Evolutionary conservation across 2,113 vertebrate species (phyloP), one percentile per base, ranked within the genome.

Genomic region (Stictonetta naevosa): DNA sequence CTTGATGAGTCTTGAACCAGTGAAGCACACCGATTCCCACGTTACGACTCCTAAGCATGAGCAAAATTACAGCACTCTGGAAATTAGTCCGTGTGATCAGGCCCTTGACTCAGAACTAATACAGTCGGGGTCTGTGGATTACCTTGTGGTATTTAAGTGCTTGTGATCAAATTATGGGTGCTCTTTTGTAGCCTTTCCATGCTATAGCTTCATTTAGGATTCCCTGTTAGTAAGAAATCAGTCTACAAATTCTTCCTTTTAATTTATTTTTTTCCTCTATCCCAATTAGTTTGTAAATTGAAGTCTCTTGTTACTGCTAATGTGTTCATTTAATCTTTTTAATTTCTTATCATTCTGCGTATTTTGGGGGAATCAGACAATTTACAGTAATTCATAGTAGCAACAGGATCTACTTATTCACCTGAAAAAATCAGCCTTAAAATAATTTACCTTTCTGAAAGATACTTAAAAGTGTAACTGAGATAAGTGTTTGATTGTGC

Each of bases 41-140:
- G 0, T 42, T 62, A 10, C 60, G 14, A 40, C 40, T 76, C 21
- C 16, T 50, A 16, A 42, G 16, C 26, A 9, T 0, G 1, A 81
- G 26, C 66, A 55, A n/a, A 91, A 31, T 31, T 3, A 0, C 16
- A 40, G 34, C 26, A 34, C 4, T 3, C 15, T 63, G 11, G n/a
- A 20, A 59, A 3, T 17, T 36, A 0, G 8, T 44, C 10, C 3
- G 0, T 16, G 44, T 18, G n/a, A 5, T 8, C 3, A 13, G n/a
- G 8, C 36, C 56, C 58, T 82, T 17, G 78, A 59, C 55, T 86
- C 28, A 33, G 34, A 38, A 6, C 6, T 17, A 3, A 8, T 0
- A 17, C 6, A 10, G 13, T 3, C 31, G 5, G 8, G 25, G 19
- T 26, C 55, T 6, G 0, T 2, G 33, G 11, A 25, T 17, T 36